These are phyloP conservation scores for Megaceryle alcyon DNA, from an alignment of 2,797 vertebrate species.

Conservation along the genomic window DNA sequence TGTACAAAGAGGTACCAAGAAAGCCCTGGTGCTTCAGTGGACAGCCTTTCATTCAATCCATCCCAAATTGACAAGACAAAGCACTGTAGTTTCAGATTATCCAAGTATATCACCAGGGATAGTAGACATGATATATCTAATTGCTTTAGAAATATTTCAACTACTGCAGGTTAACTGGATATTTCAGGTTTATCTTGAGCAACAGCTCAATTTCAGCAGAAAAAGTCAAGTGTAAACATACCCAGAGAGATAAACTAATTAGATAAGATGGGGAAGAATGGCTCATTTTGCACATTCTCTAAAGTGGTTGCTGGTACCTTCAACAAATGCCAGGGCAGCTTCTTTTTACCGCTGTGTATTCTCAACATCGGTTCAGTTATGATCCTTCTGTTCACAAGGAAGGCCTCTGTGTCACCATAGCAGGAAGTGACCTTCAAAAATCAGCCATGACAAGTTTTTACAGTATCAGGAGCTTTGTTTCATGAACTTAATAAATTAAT, in stretches of 20 bases:
- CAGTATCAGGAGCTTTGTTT: not conserved
- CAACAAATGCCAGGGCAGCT: not conserved
- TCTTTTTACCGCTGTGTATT: not conserved
- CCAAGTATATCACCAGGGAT: not conserved
- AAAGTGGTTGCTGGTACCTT: not conserved
- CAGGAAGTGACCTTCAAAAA: constrained; percentile 22
- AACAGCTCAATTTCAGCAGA: not conserved
- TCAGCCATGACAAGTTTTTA: not conserved
- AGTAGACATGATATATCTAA: not conserved
- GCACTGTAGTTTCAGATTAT: not conserved
- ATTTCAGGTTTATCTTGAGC: not conserved
- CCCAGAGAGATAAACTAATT: not conserved
- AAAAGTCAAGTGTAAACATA: not conserved
- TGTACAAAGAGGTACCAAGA: not conserved
- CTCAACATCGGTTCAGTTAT: not conserved
- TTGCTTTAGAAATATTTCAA: not conserved
- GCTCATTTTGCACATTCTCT: not conserved
- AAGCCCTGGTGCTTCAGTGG: not conserved
- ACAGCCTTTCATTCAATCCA: not conserved
- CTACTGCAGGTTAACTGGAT: not conserved
- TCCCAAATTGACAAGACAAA: not conserved
- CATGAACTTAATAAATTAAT: constrained; percentile 1
- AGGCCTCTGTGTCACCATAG: not conserved
- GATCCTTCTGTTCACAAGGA: not conserved
- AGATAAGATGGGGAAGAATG: not conserved